Conservation (phyloP, 2,888 invertebrate genomes). For the Ariolimax columbianus region DNA sequence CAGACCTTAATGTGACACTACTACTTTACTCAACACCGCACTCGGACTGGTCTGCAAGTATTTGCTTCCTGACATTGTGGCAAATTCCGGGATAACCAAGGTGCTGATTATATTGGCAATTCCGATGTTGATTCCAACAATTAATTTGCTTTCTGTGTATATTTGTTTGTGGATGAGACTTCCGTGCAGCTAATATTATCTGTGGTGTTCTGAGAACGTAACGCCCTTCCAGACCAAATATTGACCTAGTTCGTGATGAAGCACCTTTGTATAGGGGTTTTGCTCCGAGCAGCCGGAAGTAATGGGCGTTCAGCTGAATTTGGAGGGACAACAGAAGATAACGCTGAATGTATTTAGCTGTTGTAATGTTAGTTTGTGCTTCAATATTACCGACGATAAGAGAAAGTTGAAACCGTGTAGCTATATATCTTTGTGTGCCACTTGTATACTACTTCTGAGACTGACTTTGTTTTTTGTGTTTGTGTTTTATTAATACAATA, state of each 20-base stretch:
- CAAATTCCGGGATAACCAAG: not conserved
- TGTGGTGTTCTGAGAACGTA: not conserved
- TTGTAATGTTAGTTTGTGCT: conserved; percentile 4
- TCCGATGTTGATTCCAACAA: conserved; percentile 33
- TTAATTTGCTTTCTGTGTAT: conserved; percentile 44
- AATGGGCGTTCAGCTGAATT: not conserved
- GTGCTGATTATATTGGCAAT: conserved; percentile 17
- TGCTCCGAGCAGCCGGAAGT: not conserved
- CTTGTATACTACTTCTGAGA: not conserved
- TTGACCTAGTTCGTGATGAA: conserved; percentile 36
- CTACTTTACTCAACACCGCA: not conserved
- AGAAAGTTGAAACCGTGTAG: not conserved
- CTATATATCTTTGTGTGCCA: not conserved
- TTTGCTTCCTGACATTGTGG: conserved; percentile 1
- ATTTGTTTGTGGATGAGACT: conserved; percentile 46
- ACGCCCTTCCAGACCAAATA: conserved; percentile 21
- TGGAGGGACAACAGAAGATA: conserved; percentile 28
- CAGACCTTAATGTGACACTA: not conserved
- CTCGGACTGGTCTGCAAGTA: conserved; percentile 1
- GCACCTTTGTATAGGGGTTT: not conserved
- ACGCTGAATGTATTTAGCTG: conserved; percentile 13
- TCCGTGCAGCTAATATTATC: conserved; percentile 40
- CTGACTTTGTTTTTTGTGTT: not conserved
- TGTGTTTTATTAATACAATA: too few species aligned
- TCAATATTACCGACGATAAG: not conserved